phyloP scores from a whole-genome alignment of 2,797 vertebrate genomes.

The Acipenser transmontanus region DNA sequence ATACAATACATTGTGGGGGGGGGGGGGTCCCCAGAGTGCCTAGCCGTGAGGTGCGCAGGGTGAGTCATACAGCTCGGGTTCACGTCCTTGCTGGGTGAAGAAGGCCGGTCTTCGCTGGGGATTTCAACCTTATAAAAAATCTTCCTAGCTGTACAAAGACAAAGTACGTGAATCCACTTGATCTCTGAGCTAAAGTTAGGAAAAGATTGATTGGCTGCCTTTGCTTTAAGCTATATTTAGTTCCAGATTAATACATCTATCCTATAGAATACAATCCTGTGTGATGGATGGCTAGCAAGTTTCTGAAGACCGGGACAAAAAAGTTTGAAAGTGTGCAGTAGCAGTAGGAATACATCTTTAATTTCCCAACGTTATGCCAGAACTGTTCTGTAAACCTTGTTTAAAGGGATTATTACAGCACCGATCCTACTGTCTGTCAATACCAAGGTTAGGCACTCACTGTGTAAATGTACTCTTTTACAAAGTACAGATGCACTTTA shows the following conservation, averaged over 20 bases:
- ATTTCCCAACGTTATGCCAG: background rate
- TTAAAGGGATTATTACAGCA: background rate
- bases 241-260: conserved; percentile 6
- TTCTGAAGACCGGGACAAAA: background rate
- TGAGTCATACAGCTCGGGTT: too few relatives aligned
- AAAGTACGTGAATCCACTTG: background rate
- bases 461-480: background rate
- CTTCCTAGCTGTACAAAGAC: background rate
- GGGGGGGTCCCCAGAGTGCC: too few relatives aligned
- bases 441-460: background rate
- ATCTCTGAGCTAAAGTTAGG: background rate
- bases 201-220: conserved; percentile 4
- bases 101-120: too few relatives aligned
- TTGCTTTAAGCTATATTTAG: background rate
- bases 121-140: background rate
- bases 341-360: background rate
- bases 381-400: background rate
- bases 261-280: background rate
- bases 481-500: background rate
- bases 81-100: too few relatives aligned
- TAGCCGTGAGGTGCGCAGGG: too few relatives aligned
- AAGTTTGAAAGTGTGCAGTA: background rate
- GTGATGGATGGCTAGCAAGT: conserved; percentile 5
- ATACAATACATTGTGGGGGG: too few relatives aligned
- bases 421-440: background rate